Conservation (phyloP, 2,113 vertebrate species). For the Psettodes erumei region DNA sequence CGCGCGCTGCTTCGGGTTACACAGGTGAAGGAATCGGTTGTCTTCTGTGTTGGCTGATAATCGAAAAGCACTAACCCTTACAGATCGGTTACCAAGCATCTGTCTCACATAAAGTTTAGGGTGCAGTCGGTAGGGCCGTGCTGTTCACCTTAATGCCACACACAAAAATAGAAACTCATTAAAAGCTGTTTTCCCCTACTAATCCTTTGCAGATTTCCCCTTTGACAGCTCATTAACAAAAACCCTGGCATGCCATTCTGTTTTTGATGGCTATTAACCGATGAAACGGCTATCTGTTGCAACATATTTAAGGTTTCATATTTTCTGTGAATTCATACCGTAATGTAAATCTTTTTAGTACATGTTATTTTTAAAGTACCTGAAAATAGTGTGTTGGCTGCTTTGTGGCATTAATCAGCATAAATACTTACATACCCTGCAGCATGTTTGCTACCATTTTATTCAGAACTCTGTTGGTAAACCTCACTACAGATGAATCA, state of each 20-base stretch:
- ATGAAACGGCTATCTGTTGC: conserved; percentile 22
- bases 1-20: neutral
- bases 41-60: neutral
- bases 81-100: conserved; percentile 45
- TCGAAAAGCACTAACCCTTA: conserved; percentile 4
- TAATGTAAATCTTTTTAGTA: neutral
- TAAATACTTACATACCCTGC: neutral
- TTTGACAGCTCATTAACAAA: conserved; percentile 51
- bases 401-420: too few species aligned
- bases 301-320: neutral
- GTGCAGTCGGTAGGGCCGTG: conserved; percentile 21
- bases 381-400: neutral
- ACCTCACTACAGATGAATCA: neutral
- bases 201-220: conserved; percentile 57
- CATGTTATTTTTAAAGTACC: too few species aligned
- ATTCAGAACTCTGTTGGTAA: neutral
- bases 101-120: conserved; percentile 39
- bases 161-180: conserved; percentile 67
- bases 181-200: conserved; percentile 43
- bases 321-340: neutral
- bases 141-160: conserved; percentile 48
- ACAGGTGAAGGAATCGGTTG: conserved; percentile 21
- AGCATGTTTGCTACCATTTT: neutral
- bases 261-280: conserved; percentile 21
- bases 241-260: conserved; percentile 8